Evolutionary conservation across 2,888 invertebrate genomes (phyloP), one percentile per base, ranked within the genome.

Genomic region (Acrobasis repandana): DNA sequence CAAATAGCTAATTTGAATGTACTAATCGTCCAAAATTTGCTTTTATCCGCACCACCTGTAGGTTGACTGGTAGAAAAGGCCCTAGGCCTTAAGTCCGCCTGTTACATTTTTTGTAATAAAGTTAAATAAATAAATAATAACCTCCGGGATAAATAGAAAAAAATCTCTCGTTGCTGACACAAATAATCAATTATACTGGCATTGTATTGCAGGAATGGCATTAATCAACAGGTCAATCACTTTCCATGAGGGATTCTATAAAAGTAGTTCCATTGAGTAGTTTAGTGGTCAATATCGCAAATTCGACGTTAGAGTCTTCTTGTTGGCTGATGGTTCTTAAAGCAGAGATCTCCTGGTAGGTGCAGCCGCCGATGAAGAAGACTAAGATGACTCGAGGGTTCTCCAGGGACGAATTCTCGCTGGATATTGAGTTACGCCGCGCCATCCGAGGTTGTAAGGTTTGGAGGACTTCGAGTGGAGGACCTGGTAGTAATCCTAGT

Each of bases 301-400:
- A 98, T 80, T 98, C 98, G 0, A 97, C 97, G 74, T 96, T 96
- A 8, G 95, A 94, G 64, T 96, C 96, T 77, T 96, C 96, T 77
- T 95, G 95, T 68, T 95, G 95, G 11, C 96, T 95, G 18, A 96
- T 89, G 72, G 94, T 95, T 63, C 96, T 92, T 10, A 96, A 78
- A 0, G 96, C 96, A 0, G 96, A 96, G 74, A 96, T 95, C 88
- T 99, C 99, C 1, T 98, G 97, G 88, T 96, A 98, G 0, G 99
- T 99, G 80, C 98, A 97, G 0, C 99, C 99, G 5, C 99, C 99
- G 15, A 99, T 95, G 81, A 99, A 98, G 85, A 98, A 98, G 0
- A 99, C 97, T 0, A 99, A 90, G 9, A 98, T 95, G 2, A 98
- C 95, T 68, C 93, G 93, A 0, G 95, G 94, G 47, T 93, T 93